phyloP scores from a whole-genome alignment of 2,113 vertebrate genomes.

The Mobula hypostoma region DNA sequence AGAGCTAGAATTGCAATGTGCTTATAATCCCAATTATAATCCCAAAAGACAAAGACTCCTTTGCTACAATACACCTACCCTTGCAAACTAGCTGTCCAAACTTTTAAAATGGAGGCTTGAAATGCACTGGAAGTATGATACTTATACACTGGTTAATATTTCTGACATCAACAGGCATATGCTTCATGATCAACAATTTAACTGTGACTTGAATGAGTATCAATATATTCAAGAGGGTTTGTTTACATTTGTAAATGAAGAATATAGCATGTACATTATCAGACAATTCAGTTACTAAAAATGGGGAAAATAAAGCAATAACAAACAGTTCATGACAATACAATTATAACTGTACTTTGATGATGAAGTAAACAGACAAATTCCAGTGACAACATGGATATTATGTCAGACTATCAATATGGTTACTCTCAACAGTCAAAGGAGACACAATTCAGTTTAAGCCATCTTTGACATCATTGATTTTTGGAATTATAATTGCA shows the following conservation, averaged over 20 bases:
- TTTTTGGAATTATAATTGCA: not conserved
- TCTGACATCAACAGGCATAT: not conserved
- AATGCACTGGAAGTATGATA: not conserved
- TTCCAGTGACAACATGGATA: not conserved
- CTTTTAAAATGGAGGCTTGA: not conserved
- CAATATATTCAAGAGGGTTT: not conserved
- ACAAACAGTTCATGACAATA: constrained; percentile 22
- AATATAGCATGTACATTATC: not conserved
- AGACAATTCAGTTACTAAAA: not conserved
- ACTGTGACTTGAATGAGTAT: not conserved
- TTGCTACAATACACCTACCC: not conserved
- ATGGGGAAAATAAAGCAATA: not conserved
- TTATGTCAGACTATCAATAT: not conserved
- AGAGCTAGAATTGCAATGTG: not conserved
- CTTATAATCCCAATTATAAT: not conserved
- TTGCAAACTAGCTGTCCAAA: too few species aligned
- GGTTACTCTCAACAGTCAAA: not conserved
- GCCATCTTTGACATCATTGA: not conserved
- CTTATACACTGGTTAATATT: not conserved
- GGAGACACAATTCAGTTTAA: constrained; percentile 6
- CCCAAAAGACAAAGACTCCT: not conserved
- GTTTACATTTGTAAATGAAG: not conserved
- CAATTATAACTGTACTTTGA: not conserved
- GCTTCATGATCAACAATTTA: constrained; percentile 9
- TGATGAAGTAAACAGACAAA: not conserved